Evolutionary conservation across 2,888 invertebrate species (phyloP).

Genomic region (Enchytraeus crypticus): DNA sequence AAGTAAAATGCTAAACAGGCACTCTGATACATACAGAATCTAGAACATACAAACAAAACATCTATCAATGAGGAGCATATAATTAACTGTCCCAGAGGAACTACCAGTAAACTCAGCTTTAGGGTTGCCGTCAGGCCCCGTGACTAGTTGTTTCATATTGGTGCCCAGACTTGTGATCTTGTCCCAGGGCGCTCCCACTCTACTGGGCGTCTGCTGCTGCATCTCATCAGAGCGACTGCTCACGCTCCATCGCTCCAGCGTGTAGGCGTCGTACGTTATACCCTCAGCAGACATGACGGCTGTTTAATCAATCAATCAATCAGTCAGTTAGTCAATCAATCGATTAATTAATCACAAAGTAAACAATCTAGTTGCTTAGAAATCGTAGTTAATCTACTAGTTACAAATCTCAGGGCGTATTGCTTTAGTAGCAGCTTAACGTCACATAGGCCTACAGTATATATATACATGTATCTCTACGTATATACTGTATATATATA

Average conservation of each 20-base stretch:
- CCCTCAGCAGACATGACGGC: slow-evolving; percentile 28
- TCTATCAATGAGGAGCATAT: background rate
- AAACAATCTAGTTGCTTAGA: too few relatives aligned
- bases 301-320: slow-evolving; percentile 13
- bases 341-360: too few relatives aligned
- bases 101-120: slow-evolving; percentile 31
- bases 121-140: slow-evolving; percentile 36
- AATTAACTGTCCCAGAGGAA: background rate
- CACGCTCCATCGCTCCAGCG: slow-evolving; percentile 33
- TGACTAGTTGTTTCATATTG: slow-evolving; percentile 34
- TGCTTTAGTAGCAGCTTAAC: too few relatives aligned
- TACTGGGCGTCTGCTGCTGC: slow-evolving; percentile 33
- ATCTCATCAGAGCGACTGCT: slow-evolving; percentile 30
- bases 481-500: too few relatives aligned
- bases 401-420: too few relatives aligned
- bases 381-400: too few relatives aligned
- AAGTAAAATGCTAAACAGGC: too few relatives aligned
- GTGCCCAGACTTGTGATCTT: slow-evolving; percentile 32
- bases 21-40: too few relatives aligned
- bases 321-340: too few relatives aligned
- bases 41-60: too few relatives aligned
- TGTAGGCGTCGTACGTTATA: slow-evolving; percentile 32
- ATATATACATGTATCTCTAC: too few relatives aligned
- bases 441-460: too few relatives aligned
- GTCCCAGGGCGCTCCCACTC: slow-evolving; percentile 31